Conservation (phyloP, 2,797 vertebrate species). For the Pteronotus mesoamericanus region DNA sequence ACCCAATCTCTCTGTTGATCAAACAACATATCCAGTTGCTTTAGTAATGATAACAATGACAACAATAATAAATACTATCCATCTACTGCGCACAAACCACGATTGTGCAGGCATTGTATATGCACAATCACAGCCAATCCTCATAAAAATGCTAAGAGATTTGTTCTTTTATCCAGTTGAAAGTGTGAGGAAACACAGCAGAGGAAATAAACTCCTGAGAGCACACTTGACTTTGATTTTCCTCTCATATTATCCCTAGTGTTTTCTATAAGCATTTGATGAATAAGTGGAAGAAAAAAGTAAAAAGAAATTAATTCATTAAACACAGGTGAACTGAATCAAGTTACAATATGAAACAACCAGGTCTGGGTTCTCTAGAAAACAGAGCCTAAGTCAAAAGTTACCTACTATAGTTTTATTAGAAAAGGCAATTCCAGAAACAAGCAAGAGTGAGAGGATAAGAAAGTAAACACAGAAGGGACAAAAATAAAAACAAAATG, state of each 20-base stretch:
- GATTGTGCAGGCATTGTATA: not conserved
- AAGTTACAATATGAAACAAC: not conserved
- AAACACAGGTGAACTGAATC: not conserved
- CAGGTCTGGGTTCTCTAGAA: not conserved
- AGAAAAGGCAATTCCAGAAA: not conserved
- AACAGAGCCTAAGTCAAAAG: not conserved
- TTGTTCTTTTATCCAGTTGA: not conserved
- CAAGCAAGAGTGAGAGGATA: not conserved
- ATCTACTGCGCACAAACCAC: not conserved
- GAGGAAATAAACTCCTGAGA: not conserved
- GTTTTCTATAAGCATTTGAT: not conserved
- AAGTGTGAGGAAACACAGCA: not conserved
- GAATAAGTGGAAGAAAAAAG: not conserved
- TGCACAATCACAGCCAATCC: not conserved
- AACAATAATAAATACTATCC: not conserved
- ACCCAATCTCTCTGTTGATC: not conserved
- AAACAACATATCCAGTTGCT: not conserved
- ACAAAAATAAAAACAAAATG: not conserved
- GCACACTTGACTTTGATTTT: not conserved
- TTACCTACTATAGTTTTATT: not conserved
- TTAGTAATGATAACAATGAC: not conserved
- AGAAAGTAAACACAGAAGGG: not conserved
- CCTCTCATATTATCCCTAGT: not conserved
- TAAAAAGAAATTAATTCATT: not conserved
- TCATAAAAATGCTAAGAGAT: not conserved